Evolutionary conservation across 2,113 vertebrate species (phyloP), one percentile per base, ranked within the genome.

Genomic region (Cephalopterus ornatus): DNA sequence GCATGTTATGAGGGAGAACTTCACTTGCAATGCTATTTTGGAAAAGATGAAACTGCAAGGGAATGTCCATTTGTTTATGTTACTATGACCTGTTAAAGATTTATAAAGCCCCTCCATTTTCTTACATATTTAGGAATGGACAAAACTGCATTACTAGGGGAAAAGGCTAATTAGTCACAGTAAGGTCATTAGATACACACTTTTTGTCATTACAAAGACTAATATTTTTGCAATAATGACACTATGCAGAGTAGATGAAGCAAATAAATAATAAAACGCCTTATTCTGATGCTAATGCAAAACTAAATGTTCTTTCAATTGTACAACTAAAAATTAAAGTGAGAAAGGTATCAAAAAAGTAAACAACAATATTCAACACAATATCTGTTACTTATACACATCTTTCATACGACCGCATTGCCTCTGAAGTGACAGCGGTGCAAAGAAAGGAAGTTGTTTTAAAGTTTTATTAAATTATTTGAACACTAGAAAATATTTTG

Each of bases 101-200:
- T 96, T 92, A 80, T 59, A 91, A 95, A 92, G 77, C n/a, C 20
- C 96, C 88, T 88, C 30, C 66, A 82, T 97, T 97, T 96, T 96
- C 92, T 94, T 88, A 94, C 71, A 79, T 90, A 93, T 68, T 95
- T 96, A 96, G 88, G 92, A 91, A 95, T 83, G 93, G 92, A 97
- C 93, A 95, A 95, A 95, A 97, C 78, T 96, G 71, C 90, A 93
- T 95, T 92, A 91, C 72, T 87, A 71, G 91, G n/a, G 85, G 79
- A 94, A 97, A 97, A 96, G 95, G 94, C 90, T 96, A 97, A 97
- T 97, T 97, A 96, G 82, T 97, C 74, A 92, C 90, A 93, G 82
- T 89, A 91, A 98, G 95, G 97, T 97, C 95, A 95, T 97, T 97
- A 97, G 96, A 97, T 93, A 92, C 84, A 97, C 77, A 91, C 92